Percentiles rank a stretch among this genome's conserved stretches.
These are phyloP conservation scores for Ryuthela nishihirai DNA, from an alignment of 2,888 invertebrate species.

Conservation along the genomic window DNA sequence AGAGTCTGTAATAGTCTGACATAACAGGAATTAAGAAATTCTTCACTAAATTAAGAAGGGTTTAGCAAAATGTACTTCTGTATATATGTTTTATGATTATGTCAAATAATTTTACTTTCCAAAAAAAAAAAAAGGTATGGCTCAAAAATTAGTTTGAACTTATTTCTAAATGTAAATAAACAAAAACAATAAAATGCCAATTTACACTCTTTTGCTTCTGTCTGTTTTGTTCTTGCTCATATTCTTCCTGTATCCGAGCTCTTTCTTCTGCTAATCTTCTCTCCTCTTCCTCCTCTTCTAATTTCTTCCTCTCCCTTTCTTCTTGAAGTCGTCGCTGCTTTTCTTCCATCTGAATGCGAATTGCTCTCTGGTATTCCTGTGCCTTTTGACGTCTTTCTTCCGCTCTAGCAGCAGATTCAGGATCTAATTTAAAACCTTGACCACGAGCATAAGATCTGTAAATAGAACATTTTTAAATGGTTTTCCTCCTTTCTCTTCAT, in stretches of 20 bases:
- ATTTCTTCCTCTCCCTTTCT: slow-evolving; percentile 67
- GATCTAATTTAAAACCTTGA: slow-evolving; percentile 27
- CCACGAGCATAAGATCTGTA: slow-evolving; percentile 23
- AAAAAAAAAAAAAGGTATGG: too few relatives aligned
- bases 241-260: slow-evolving; percentile 63
- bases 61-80: too few relatives aligned
- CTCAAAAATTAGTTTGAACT: too few relatives aligned
- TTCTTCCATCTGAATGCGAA: slow-evolving; percentile 74
- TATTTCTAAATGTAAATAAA: too few relatives aligned
- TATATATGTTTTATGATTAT: too few relatives aligned
- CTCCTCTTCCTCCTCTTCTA: slow-evolving; percentile 78
- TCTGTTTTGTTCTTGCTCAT: slow-evolving; percentile 66
- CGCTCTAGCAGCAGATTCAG: slow-evolving; percentile 23
- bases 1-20: too few relatives aligned
- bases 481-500: too few relatives aligned
- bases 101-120: too few relatives aligned
- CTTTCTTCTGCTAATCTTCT: slow-evolving; percentile 69
- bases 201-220: slow-evolving; percentile 45
- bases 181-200: background rate
- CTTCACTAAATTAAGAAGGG: too few relatives aligned
- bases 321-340: slow-evolving; percentile 68
- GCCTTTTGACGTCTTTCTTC: slow-evolving; percentile 64
- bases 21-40: too few relatives aligned
- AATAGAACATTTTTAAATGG: background rate
- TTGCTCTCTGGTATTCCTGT: slow-evolving; percentile 78